Evolutionary conservation across 2,113 vertebrate species (phyloP), one percentile per base, ranked within the genome.

Genomic region (Odobenus rosmarus): DNA sequence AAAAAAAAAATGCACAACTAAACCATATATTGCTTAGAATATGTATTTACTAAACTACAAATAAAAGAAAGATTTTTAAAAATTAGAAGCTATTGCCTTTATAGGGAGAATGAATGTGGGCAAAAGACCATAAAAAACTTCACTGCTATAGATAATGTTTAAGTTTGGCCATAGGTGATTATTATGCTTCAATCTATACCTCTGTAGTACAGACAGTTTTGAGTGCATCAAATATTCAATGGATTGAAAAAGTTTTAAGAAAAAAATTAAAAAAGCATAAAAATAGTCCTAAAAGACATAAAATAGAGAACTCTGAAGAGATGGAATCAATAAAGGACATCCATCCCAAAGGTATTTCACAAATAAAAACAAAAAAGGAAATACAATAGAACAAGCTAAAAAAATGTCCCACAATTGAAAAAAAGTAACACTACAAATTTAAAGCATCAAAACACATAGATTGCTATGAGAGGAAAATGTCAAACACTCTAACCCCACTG

Each of bases 261-360:
- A 36, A 72, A 92, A 79, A 64, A 64, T 21, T 49, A 80, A 86
- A 86, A 94, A 71, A 79, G 31, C 31, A 46, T 90, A 80, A 61
- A 23, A 39, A 82, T 76, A 53, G 8, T 82, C 13, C 13, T 28
- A 69, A 69, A 88, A 82, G 11, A 33, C 36, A 82, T 72, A 67
- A 86, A 93, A 81, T 61, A 93, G 76, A 87, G 64, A 87, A 93
- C 76, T 51, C 2, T 53, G 14, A 86, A 86, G 64, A 83, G 24
- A 79, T 0, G 28, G 36, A 81, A 71, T 55, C 36, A 72, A 79
- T 62, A 42, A 83, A 95, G 49, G 5, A 69, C 23, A 23, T 42
- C 26, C 13, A 79, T 9, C 21, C 6, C 57, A 57, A 26, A 72
- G 46, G 8, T 69, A 71, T 71, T 74, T 61, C 7, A 21, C n/a